A percentile compares a stretch with the other conserved stretches of the same genome.
Conservation (phyloP, 2,888 invertebrate genomes). For the Beris morrisii region DNA sequence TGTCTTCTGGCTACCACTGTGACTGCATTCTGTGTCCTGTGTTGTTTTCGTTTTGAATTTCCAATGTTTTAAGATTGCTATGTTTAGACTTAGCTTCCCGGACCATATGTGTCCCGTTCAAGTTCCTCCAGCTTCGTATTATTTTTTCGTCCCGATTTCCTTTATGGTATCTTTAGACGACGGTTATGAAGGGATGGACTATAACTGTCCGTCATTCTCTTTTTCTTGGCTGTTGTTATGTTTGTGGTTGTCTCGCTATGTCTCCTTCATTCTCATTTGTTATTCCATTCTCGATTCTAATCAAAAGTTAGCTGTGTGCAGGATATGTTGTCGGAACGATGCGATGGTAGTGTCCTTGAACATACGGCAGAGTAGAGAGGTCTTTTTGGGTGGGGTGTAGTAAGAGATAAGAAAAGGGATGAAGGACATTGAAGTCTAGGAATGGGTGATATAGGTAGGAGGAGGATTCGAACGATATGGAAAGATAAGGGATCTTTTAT, state of each 20-base stretch:
- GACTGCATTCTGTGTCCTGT: no score
- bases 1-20: no score
- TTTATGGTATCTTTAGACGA: no score
- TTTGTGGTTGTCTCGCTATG: no score
- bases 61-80: no score
- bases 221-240: neutral
- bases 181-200: neutral
- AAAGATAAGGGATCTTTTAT: slow-evolving; percentile 33
- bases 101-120: no score
- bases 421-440: neutral
- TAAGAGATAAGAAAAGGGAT: neutral
- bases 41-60: no score
- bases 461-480: neutral
- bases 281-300: slow-evolving; percentile 52
- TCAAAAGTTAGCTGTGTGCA: slow-evolving; percentile 47
- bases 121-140: neutral
- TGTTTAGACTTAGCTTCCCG: no score
- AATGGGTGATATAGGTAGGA: neutral
- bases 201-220: no score
- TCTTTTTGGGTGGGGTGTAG: neutral
- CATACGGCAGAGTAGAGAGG: neutral
- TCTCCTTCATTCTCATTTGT: slow-evolving; percentile 47
- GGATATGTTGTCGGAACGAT: slow-evolving; percentile 5
- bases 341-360: slow-evolving; percentile 9
- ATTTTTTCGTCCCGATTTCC: neutral